Base-by-base conservation (phyloP, 2,113 vertebrate species). In the Atractosteus spatula region DNA sequence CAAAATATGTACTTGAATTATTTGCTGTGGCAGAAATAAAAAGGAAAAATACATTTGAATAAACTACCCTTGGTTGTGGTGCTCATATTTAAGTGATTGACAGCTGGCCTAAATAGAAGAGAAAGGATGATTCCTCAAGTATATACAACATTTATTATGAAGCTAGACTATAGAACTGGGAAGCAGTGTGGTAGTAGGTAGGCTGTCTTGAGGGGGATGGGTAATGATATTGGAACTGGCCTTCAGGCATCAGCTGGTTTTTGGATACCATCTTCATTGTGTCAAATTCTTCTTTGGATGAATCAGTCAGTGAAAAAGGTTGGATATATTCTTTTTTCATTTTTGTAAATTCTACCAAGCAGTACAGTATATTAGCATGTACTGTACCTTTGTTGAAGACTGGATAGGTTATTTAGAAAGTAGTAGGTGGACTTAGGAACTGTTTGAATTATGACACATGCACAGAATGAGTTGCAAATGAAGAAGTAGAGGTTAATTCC, bases 81-180 rank as follows among this genome's bases (percentile, higher is more conserved):
- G 63, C 29, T 47, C 41, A 55, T 72, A 7, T 69, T 75, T 87
- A 85, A 87, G 85, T 89, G 88, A 87, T 81, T 73, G 63, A 84
- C 80, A 81, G 78, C 71, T 90, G 85, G 84, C 85, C 87, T 80
- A 87, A 85, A 88, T 86, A 77, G 85, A 71, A 51, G 74, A 63
- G 79, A 78, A 78, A 80, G 79, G 82, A 81, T n/a, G 83, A 85
- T 87, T 87, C 85, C 41, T 11, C 81, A 8, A 59, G 57, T 59
- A n/a, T 11, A 16, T 59, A n/a, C 57, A 78, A 76, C 82, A 80
- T 88, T 83, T 87, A 81, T 88, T 83, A 84, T 6, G 57, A 59
- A 4, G 5, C n/a, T 2, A 59, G n/a, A 7, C n/a, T 54, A 59
- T 6, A 41, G 65, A 62, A 62, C 47, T 62, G 65, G 41, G 68